A percentile compares a stretch with the other conserved stretches of the same genome.
Conservation (phyloP, 2,888 invertebrate genomes). For the Germaria angustata region DNA sequence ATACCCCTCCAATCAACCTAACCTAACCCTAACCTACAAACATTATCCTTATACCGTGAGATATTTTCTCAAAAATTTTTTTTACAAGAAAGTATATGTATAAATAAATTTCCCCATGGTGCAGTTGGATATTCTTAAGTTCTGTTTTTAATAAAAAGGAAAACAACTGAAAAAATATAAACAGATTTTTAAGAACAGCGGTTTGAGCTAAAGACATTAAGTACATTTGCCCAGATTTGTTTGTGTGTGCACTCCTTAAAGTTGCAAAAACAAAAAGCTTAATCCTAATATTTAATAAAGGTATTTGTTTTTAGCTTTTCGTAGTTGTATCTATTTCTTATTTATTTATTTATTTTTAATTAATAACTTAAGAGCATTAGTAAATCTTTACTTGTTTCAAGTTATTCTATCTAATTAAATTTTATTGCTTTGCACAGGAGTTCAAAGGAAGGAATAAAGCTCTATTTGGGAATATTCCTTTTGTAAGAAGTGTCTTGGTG, state of each 20-base stretch:
- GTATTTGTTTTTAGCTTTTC: neutral
- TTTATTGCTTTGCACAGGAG: neutral
- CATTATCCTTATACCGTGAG: too few species aligned
- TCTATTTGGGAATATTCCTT: neutral
- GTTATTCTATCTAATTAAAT: slow-evolving; percentile 8
- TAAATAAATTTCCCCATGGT: too few species aligned
- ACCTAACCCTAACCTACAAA: too few species aligned
- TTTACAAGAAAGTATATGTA: too few species aligned
- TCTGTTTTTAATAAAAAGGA: too few species aligned
- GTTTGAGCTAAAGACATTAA: neutral
- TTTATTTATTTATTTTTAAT: neutral
- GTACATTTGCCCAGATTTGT: neutral
- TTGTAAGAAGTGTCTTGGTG: neutral
- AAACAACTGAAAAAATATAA: neutral
- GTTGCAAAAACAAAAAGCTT: neutral
- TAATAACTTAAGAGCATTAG: slow-evolving; percentile 24
- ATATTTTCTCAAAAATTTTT: too few species aligned
- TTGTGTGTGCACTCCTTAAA: neutral
- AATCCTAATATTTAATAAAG: neutral
- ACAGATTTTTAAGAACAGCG: neutral
- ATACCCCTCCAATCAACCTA: too few species aligned
- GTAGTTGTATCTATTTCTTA: neutral
- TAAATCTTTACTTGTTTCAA: neutral
- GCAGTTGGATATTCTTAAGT: too few species aligned
- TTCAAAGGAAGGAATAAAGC: too few species aligned